Evolutionary conservation across 2,113 vertebrate species (phyloP).

Genomic region (Perca flavescens): DNA sequence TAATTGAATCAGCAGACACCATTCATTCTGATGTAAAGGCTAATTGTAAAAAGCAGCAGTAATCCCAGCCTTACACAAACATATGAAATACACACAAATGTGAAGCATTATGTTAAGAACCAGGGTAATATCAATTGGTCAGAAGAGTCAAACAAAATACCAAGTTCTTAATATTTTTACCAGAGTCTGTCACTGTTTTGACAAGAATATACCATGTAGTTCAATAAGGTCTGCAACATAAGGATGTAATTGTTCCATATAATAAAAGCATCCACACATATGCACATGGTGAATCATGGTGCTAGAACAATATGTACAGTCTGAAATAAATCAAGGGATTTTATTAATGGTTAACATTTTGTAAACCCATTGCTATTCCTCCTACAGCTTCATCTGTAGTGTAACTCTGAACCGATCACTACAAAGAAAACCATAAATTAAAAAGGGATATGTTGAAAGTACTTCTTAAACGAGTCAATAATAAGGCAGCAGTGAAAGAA

Average conservation of each 20-base stretch:
- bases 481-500: constrained; percentile 9
- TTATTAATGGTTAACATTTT: constrained; percentile 32
- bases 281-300: constrained; percentile 4
- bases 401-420: constrained; percentile 21
- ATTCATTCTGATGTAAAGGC: not conserved
- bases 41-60: not conserved
- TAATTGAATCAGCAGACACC: constrained; percentile 25
- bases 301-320: not conserved
- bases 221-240: not conserved
- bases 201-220: not conserved
- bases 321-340: constrained; percentile 27
- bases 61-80: constrained; percentile 12
- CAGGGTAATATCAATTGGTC: too few species aligned
- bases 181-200: not conserved
- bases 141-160: too few species aligned
- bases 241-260: not conserved
- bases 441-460: constrained; percentile 38
- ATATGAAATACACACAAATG: not conserved
- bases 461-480: constrained; percentile 42
- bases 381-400: constrained; percentile 15
- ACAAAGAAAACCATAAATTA: constrained; percentile 52
- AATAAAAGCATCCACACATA: not conserved
- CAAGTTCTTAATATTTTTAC: not conserved
- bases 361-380: constrained; percentile 39
- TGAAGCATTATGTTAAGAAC: too few species aligned